Percentiles rank a stretch among this genome's conserved stretches.
phyloP scores from a whole-genome alignment of 2,113 vertebrate genomes.

The Balaeniceps rex region DNA sequence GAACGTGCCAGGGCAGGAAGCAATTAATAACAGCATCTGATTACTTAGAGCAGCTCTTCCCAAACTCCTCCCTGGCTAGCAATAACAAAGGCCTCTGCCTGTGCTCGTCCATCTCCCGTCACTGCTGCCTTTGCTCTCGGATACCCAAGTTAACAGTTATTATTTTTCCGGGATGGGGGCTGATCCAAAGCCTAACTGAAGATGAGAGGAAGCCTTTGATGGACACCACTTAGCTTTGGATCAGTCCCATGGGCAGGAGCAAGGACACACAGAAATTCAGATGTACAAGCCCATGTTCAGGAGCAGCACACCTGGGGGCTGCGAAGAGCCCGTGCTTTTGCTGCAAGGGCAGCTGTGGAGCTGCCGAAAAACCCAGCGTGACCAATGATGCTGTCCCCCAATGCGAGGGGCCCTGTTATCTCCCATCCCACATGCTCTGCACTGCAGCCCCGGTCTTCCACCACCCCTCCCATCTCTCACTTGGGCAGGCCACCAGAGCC shows the following conservation, averaged over 20 bases:
- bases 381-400: not conserved
- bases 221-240: not conserved
- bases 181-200: not conserved
- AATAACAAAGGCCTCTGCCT: not conserved
- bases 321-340: not conserved
- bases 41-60: not conserved
- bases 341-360: not conserved
- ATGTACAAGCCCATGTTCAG: not conserved
- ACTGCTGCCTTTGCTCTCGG: not conserved
- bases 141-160: not conserved
- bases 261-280: not conserved
- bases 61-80: not conserved
- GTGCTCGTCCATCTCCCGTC: not conserved
- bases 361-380: not conserved
- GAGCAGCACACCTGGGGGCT: not conserved
- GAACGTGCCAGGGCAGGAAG: not conserved
- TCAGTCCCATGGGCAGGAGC: not conserved
- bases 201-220: not conserved
- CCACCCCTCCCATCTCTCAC: not conserved
- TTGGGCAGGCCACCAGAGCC: not conserved
- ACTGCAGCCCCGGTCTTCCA: not conserved
- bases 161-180: not conserved
- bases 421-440: not conserved
- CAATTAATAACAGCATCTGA: conserved; percentile 1
- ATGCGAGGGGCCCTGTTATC: accelerated